Evolutionary conservation across 2,797 vertebrate genomes (phyloP).

Genomic region (Sternotherus odoratus): DNA sequence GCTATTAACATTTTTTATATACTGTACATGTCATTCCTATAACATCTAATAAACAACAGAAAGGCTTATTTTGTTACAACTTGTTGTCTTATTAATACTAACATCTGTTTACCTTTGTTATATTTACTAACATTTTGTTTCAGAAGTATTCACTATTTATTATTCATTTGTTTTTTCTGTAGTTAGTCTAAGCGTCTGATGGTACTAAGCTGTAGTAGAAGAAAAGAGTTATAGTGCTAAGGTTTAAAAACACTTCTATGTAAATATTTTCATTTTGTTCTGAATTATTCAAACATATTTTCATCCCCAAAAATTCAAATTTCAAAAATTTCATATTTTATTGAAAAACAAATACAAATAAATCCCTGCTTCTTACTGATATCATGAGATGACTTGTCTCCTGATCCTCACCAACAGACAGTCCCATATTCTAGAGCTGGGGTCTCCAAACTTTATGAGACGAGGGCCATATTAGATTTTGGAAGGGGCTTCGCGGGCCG

Average conservation of each 20-base stretch:
- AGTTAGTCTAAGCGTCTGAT: neutral
- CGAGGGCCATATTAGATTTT: too few species aligned
- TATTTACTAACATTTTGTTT: neutral
- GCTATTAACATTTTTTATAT: conserved; percentile 46
- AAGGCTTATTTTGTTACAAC: conserved; percentile 63
- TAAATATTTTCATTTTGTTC: neutral
- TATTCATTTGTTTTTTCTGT: neutral
- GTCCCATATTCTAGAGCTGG: neutral
- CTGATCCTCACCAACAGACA: neutral
- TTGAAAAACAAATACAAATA: neutral
- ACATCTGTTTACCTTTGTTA: neutral
- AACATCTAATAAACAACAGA: conserved; percentile 57
- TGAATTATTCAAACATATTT: neutral
- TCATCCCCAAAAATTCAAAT: conserved; percentile 4
- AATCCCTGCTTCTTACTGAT: neutral
- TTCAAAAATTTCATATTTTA: neutral
- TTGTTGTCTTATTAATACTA: conserved; percentile 38
- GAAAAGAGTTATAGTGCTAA: neutral
- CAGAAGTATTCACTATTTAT: neutral
- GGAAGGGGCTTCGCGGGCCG: too few species aligned
- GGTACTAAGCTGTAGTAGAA: neutral
- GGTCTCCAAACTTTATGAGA: too few species aligned
- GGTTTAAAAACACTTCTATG: neutral
- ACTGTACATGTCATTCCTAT: conserved; percentile 50
- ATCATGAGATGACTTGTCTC: neutral